phyloP scores from a whole-genome alignment of 1,140 invertebrate genomes.

The Eurosta solidaginis region DNA sequence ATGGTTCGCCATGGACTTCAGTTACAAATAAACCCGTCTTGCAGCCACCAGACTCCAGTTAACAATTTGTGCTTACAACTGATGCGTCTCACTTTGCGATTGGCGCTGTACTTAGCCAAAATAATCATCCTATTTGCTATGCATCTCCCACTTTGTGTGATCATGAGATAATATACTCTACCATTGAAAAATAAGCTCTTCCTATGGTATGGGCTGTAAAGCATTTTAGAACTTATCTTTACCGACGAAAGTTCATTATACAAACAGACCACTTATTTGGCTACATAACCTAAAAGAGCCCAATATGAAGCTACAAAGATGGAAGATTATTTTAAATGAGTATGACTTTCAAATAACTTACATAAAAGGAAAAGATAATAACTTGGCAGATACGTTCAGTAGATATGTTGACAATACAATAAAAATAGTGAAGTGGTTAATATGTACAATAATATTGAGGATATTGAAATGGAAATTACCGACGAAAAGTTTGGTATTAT shows the following conservation, averaged over 20 bases:
- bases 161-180: too few relatives aligned
- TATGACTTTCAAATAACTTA: constrained; percentile 34
- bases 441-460: background rate
- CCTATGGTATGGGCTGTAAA: background rate
- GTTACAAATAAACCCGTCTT: too few relatives aligned
- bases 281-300: constrained; percentile 34
- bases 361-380: constrained; percentile 36
- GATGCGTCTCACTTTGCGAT: constrained; percentile 35
- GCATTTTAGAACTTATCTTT: too few relatives aligned
- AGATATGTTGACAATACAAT: background rate
- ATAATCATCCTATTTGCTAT: constrained; percentile 19
- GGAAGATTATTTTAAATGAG: constrained; percentile 33
- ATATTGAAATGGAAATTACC: background rate
- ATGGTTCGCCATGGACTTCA: too few relatives aligned
- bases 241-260: too few relatives aligned
- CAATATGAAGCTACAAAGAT: constrained; percentile 33
- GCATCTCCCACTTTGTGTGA: too few relatives aligned
- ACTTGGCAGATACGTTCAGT: constrained; percentile 30
- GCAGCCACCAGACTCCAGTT: constrained; percentile 29
- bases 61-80: constrained; percentile 31
- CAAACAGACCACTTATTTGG: constrained; percentile 29
- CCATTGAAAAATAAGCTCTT: too few relatives aligned
- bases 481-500: too few relatives aligned
- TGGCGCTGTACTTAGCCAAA: constrained; percentile 30
- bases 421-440: background rate